Conservation (phyloP, 1,140 invertebrate species). For the Scaptomyza hsui region DNA sequence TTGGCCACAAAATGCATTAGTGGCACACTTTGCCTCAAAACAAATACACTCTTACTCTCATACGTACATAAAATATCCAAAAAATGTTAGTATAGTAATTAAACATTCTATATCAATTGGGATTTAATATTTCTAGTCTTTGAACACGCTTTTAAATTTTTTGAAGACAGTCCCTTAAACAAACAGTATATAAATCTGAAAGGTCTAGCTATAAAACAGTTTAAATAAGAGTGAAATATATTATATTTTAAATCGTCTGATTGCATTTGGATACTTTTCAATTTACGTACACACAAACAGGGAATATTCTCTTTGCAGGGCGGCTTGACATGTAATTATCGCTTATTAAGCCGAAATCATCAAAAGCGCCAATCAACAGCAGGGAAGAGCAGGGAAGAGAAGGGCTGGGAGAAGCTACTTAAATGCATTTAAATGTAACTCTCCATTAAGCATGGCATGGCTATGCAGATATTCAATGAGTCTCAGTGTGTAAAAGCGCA, state of each 20-base stretch:
- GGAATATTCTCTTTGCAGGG: slow-evolving; percentile 10
- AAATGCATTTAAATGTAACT: slow-evolving; percentile 76
- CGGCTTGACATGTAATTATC: slow-evolving; percentile 50
- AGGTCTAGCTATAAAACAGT: too few relatives aligned
- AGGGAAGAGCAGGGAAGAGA: not conserved
- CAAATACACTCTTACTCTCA: not conserved
- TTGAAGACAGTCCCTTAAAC: too few relatives aligned
- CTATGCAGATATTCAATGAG: slow-evolving; percentile 25
- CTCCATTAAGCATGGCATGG: slow-evolving; percentile 52
- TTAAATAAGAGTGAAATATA: too few relatives aligned
- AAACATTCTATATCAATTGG: slow-evolving; percentile 9
- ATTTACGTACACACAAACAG: slow-evolving; percentile 3
- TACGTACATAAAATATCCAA: slow-evolving; percentile 12
- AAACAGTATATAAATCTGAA: too few relatives aligned
- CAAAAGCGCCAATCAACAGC: slow-evolving; percentile 44
- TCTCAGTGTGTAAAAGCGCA: slow-evolving; percentile 14
- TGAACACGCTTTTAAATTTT: too few relatives aligned
- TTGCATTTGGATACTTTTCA: not conserved
- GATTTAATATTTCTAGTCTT: too few relatives aligned
- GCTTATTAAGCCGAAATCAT: slow-evolving; percentile 49
- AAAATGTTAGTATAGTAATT: slow-evolving; percentile 28
- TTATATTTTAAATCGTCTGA: not conserved
- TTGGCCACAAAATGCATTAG: slow-evolving; percentile 76
- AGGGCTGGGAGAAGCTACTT: slow-evolving; percentile 61
- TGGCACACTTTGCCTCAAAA: slow-evolving; percentile 26